A percentile compares a stretch with the other conserved stretches of the same genome.
These are phyloP conservation scores for Lithobates pipiens DNA, from an alignment of 2,797 vertebrate species.

Conservation along the genomic window DNA sequence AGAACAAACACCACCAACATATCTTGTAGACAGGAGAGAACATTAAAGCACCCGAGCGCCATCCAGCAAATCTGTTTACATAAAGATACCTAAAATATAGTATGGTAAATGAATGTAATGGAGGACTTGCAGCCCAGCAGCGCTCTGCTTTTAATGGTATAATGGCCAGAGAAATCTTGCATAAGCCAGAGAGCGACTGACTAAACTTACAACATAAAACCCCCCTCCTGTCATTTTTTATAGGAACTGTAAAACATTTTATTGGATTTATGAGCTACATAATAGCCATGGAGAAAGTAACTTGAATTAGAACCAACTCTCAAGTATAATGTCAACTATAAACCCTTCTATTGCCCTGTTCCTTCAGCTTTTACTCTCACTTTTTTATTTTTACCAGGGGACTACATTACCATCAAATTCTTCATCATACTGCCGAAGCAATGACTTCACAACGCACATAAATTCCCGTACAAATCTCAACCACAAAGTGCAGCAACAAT, in stretches of 20 bases:
- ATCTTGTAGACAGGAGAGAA: constrained; percentile 13
- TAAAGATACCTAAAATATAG: constrained; percentile 49
- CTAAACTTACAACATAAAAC: constrained; percentile 83
- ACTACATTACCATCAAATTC: constrained; percentile 68
- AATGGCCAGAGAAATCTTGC: constrained; percentile 79
- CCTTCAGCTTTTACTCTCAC: constrained; percentile 71
- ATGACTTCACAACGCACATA: constrained; percentile 65
- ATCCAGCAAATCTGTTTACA: constrained; percentile 49
- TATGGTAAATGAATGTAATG: constrained; percentile 57
- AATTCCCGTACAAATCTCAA: constrained; percentile 62
- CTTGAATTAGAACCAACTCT: constrained; percentile 95
- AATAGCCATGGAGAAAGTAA: constrained; percentile 96
- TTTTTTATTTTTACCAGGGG: constrained; percentile 68
- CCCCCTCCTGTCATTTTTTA: constrained; percentile 86
- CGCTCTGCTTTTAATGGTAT: constrained; percentile 81
- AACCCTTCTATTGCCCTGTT: constrained; percentile 80
- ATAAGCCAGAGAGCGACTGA: constrained; percentile 81
- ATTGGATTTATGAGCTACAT: constrained; percentile 98
- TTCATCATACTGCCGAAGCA: constrained; percentile 66
- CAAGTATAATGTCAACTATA: constrained; percentile 93
- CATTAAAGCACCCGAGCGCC: constrained; percentile 11
- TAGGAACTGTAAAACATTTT: constrained; percentile 85
- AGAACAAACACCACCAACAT: constrained; percentile 7
- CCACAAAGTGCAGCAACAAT: constrained; percentile 39
- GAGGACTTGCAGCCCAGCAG: constrained; percentile 76